Base-by-base conservation (phyloP, 2,888 invertebrate species). In the Phengaris alcon region DNA sequence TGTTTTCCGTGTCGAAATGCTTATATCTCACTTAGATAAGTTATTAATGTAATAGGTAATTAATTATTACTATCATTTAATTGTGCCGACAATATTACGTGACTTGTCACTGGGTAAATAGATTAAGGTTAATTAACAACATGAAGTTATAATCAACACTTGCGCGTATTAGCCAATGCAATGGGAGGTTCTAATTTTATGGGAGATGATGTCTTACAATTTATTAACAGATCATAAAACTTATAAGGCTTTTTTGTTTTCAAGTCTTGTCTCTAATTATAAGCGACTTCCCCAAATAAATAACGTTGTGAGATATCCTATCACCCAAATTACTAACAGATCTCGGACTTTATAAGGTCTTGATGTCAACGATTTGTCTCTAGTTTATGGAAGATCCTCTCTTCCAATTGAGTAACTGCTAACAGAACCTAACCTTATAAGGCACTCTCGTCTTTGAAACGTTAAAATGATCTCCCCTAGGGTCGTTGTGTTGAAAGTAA, bases 401-500 rank as follows among this genome's bases (percentile, higher is more conserved):
- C 8, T 48, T 6, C 48, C 48, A 8, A 59, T 22, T 15, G 10
- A 59, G 57, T 57, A 15, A 57, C 57, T 35, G 35, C 22, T 59
- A 10, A 22, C 10, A 59, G 59, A 9, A 10, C 10, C 9, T 15
- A 15, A 15, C 15, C 15, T 59, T 15, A 48, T 48, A 59, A 59
- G 22, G 59, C 70, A 51, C 46, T 57, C 52, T 4, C 13, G 13
- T 55, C 73, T 22, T 54, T n/a, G 35, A 44, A 13, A 12, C 22
- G 48, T 51, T 15, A 22, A 48, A 48, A 6, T 48, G 48, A 48
- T 48, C 48, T 48, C 48, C 48, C 51, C 59, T 15, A 22, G 55
- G 54, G 73, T 48, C 48, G 54, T 35, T 9, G 46, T 35, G 57
- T 15, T 54, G 59, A 46, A 74, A 74, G 35, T 57, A 15, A 59